Conservation (phyloP, 2,797 vertebrate species). For the Lerista edwardsae region DNA sequence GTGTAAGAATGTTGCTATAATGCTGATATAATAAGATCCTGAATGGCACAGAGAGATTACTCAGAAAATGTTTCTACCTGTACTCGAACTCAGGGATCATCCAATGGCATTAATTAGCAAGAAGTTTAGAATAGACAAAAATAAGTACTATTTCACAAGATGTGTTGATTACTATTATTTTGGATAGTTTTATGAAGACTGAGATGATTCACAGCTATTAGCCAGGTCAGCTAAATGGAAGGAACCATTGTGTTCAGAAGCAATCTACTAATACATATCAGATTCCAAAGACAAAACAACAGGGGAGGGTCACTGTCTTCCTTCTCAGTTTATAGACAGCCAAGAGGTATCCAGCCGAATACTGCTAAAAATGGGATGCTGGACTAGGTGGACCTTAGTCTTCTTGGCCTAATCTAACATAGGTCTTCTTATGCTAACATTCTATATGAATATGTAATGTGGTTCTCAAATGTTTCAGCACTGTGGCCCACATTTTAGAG, state of each 20-base stretch:
- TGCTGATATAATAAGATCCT: not conserved
- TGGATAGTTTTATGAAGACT: not conserved
- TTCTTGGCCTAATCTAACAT: not conserved
- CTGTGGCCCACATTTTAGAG: too few relatives aligned
- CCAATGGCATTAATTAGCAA: not conserved
- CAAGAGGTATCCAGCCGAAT: too few relatives aligned
- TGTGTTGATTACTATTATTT: not conserved
- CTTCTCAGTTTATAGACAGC: not conserved
- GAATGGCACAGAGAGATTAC: not conserved
- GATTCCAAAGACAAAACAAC: not conserved
- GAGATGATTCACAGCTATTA: not conserved
- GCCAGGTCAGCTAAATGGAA: not conserved
- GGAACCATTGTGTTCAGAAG: too few relatives aligned
- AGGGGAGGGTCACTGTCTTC: not conserved
- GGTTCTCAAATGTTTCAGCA: too few relatives aligned
- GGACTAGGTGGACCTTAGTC: not conserved
- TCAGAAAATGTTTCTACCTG: too few relatives aligned
- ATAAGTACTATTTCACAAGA: not conserved
- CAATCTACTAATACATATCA: too few relatives aligned
- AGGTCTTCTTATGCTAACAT: not conserved
- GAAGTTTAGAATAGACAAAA: not conserved
- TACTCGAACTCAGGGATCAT: not conserved
- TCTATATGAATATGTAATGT: too few relatives aligned
- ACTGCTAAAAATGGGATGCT: not conserved
- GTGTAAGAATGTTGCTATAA: not conserved